Conservation (phyloP, 2,113 vertebrate genomes). For the Tychaedon coryphoeus region DNA sequence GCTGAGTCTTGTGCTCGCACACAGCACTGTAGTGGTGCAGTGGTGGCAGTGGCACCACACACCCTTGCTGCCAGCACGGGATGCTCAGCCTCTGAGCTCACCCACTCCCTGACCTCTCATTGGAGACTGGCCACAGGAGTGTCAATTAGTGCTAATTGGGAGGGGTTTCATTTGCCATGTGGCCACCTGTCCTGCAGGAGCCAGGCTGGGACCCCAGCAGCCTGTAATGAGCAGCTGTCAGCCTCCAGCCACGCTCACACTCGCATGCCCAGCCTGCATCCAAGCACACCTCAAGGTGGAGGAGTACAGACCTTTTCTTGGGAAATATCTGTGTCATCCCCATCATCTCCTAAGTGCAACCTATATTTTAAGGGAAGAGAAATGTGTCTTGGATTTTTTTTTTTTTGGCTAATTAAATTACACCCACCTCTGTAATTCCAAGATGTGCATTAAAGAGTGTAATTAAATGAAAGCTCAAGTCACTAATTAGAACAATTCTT, state of each 20-base stretch:
- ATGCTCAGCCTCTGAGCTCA: not conserved
- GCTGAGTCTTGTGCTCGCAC: accelerated
- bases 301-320: accelerated
- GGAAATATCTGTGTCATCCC: not conserved
- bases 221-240: conserved; percentile 60
- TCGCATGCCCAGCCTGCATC: not conserved
- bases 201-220: not conserved
- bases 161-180: not conserved
- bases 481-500: conserved; percentile 50
- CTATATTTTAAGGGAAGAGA: conserved; percentile 27
- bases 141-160: conserved; percentile 65
- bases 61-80: accelerated
- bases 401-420: conserved; percentile 41
- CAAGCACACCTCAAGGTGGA: not conserved
- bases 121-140: not conserved
- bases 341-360: not conserved
- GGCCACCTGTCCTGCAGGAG: conserved; percentile 45
- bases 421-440: conserved; percentile 50
- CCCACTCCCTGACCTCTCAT: not conserved
- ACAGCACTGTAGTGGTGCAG: accelerated
- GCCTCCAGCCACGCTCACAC: not conserved
- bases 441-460: conserved; percentile 44
- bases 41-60: accelerated
- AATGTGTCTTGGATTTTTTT: not conserved
- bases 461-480: conserved; percentile 58